Conservation (phyloP, 2,888 invertebrate species). For the Lasioglossum pauxillum region DNA sequence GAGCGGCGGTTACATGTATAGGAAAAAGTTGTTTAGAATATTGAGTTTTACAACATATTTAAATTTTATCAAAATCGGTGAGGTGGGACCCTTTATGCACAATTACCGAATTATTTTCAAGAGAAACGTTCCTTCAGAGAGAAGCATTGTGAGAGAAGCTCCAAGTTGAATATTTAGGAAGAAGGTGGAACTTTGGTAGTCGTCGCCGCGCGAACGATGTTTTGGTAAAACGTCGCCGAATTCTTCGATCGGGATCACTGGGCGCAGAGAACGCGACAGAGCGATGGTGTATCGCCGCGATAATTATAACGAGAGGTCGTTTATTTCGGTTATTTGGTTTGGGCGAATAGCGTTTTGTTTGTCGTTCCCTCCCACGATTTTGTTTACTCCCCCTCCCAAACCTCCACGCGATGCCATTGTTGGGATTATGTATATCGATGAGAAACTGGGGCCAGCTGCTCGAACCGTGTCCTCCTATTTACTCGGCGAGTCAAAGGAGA, state of each 20-base stretch:
- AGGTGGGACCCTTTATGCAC: too few relatives aligned
- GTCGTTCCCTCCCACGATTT: conserved; percentile 63
- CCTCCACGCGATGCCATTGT: conserved; percentile 48
- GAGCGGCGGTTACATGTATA: too few relatives aligned
- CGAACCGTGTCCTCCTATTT: conserved; percentile 16
- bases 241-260: conserved; percentile 1
- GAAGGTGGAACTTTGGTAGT: too few relatives aligned
- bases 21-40: too few relatives aligned
- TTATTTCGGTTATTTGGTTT: conserved; percentile 73
- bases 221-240: not conserved
- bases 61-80: too few relatives aligned
- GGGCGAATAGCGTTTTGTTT: conserved; percentile 52
- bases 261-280: conserved; percentile 35
- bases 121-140: too few relatives aligned
- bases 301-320: conserved; percentile 70
- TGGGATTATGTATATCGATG: conserved; percentile 46
- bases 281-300: conserved; percentile 60
- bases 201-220: not conserved
- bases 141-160: too few relatives aligned
- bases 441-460: conserved; percentile 47
- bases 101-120: not conserved
- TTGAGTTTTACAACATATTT: too few relatives aligned
- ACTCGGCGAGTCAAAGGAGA: conserved; percentile 1
- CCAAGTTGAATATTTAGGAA: too few relatives aligned
- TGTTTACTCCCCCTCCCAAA: conserved; percentile 37